Conservation (phyloP, 2,113 vertebrate species). For the Neogale vison region DNA sequence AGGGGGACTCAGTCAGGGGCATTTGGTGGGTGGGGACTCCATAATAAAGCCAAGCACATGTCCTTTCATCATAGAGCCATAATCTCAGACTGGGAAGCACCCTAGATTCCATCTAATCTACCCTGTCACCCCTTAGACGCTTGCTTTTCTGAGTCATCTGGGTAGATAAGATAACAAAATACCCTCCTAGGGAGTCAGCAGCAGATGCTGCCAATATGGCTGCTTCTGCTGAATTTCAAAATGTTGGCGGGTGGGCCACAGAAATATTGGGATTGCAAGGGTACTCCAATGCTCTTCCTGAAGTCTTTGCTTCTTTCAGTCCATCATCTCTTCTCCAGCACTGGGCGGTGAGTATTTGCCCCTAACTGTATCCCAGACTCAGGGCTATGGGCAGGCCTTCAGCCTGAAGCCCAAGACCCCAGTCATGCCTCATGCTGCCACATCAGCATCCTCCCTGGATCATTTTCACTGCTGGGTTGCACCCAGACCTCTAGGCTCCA, state of each 20-base stretch:
- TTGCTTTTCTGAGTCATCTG: constrained; percentile 49
- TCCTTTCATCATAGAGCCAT: background rate
- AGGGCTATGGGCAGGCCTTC: fast-evolving
- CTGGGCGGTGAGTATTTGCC: fast-evolving
- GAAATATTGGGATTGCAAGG: background rate
- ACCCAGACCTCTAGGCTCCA: background rate
- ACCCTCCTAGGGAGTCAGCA: background rate
- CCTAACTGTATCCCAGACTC: background rate
- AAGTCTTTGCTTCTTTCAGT: background rate
- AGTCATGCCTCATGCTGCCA: fast-evolving
- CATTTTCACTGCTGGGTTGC: no score
- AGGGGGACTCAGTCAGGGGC: background rate
- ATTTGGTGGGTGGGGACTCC: fast-evolving
- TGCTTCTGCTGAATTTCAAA: constrained; percentile 56
- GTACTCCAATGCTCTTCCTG: background rate
- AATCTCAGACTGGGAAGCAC: background rate
- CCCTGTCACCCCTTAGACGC: background rate
- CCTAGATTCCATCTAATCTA: background rate
- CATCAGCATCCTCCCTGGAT: background rate
- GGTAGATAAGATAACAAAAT: constrained; percentile 49
- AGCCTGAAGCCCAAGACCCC: fast-evolving
- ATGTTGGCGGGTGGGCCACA: background rate
- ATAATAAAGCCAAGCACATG: no score
- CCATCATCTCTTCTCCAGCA: fast-evolving
- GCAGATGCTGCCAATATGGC: background rate